Conservation (phyloP, 1,140 invertebrate species). For the Cotesia vestalis region DNA sequence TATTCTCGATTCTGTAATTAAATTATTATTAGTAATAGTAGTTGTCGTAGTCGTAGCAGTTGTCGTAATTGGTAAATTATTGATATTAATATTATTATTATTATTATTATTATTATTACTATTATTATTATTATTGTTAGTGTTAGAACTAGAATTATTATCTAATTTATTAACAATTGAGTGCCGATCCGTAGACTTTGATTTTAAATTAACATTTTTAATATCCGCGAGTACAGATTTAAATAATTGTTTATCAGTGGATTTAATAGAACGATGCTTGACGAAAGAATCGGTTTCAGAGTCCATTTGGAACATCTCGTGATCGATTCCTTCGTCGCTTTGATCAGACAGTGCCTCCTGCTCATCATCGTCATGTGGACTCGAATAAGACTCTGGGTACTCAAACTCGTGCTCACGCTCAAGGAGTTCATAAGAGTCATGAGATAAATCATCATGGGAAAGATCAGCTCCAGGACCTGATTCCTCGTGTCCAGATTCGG, state of each 20-base stretch:
- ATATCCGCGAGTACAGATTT: conserved; percentile 56
- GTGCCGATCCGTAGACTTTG: conserved; percentile 55
- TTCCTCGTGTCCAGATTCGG: conserved; percentile 71
- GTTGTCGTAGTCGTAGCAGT: no score
- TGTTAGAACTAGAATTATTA: conserved; percentile 31
- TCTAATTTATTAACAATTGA: conserved; percentile 39
- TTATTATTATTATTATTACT: no score
- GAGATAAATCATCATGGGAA: conserved; percentile 86
- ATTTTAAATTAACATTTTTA: conserved; percentile 46
- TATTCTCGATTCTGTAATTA: conserved; percentile 57
- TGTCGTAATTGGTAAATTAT: no score
- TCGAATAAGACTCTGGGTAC: conserved; percentile 62
- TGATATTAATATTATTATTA: no score
- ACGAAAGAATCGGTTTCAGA: conserved; percentile 63
- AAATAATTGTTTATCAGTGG: conserved; percentile 53
- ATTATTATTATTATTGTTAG: no score
- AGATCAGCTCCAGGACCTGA: conserved; percentile 68
- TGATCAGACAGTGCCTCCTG: conserved; percentile 57
- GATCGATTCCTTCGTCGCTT: conserved; percentile 63
- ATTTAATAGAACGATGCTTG: conserved; percentile 57
- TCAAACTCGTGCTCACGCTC: conserved; percentile 71
- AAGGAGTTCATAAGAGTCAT: conserved; percentile 87
- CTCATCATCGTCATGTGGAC: conserved; percentile 51
- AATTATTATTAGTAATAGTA: conserved; percentile 43
- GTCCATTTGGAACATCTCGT: conserved; percentile 65